Conservation (phyloP, 2,888 invertebrate genomes). For the Dascillus cervinus region DNA sequence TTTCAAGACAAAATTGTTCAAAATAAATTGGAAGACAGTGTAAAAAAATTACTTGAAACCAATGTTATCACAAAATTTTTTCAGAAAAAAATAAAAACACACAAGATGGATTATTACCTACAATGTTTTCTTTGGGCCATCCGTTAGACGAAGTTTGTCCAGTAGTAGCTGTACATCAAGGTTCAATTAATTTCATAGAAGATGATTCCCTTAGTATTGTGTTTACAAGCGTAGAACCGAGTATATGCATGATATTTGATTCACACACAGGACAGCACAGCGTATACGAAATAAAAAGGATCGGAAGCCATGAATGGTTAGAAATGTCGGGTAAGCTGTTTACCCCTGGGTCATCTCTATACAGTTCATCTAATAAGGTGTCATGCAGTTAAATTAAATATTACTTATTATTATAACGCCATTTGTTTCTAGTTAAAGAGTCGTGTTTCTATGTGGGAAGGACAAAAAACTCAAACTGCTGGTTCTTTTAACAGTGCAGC, state of each 20-base stretch:
- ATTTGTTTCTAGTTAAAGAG: slow-evolving; percentile 29
- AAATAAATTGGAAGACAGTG: no score
- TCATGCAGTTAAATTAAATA: no score
- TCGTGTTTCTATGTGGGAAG: slow-evolving; percentile 34
- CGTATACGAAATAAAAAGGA: slow-evolving; percentile 71
- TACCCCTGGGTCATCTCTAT: slow-evolving; percentile 21
- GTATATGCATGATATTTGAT: slow-evolving; percentile 76
- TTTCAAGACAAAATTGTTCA: no score
- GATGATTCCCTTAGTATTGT: slow-evolving; percentile 59
- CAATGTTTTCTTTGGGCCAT: slow-evolving; percentile 79
- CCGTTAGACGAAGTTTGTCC: slow-evolving; percentile 89
- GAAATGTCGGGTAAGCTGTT: slow-evolving; percentile 29
- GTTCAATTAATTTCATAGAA: slow-evolving; percentile 54
- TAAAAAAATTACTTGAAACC: no score
- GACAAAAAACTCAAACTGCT: slow-evolving; percentile 22
- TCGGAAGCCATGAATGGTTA: slow-evolving; percentile 59
- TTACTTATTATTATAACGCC: neutral
- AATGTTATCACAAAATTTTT: no score
- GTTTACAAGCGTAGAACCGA: slow-evolving; percentile 68
- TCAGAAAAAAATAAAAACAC: slow-evolving; percentile 33
- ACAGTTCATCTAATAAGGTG: slow-evolving; percentile 28
- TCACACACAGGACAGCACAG: slow-evolving; percentile 70
- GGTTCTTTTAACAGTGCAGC: slow-evolving; percentile 32
- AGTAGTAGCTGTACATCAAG: slow-evolving; percentile 63
- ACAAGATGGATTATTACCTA: no score